phyloP scores from a whole-genome alignment of 23 tunicate genomes.

The Ascidia mentula region DNA sequence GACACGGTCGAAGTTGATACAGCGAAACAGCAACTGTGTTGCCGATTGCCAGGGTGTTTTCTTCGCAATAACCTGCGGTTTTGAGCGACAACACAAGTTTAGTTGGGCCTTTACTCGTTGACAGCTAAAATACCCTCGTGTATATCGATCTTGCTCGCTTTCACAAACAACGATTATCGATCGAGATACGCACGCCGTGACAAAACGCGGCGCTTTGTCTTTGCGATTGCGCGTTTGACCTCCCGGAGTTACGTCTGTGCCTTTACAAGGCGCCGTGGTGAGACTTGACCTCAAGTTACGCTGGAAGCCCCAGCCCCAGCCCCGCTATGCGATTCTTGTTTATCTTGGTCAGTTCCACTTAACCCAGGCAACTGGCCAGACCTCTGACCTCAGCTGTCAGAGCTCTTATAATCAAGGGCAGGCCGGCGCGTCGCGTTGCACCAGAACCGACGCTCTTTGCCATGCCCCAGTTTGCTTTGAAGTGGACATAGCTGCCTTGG shows the following conservation, averaged over 20 bases:
- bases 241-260: slow-evolving; percentile 4
- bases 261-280: background rate
- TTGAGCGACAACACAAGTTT: slow-evolving; percentile 4
- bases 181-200: slow-evolving; percentile 12
- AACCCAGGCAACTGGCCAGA: background rate
- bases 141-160: slow-evolving; percentile 11
- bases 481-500: slow-evolving; percentile 8
- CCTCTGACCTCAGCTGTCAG: slow-evolving; percentile 4
- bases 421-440: background rate
- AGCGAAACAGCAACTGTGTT: slow-evolving; percentile 6
- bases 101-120: slow-evolving; percentile 1
- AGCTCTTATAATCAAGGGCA: background rate
- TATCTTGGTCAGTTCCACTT: slow-evolving; percentile 7
- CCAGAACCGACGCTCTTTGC: background rate
- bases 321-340: background rate
- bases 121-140: slow-evolving; percentile 7
- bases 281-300: background rate
- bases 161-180: slow-evolving; percentile 6
- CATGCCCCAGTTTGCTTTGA: background rate
- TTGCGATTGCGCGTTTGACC: slow-evolving; percentile 7
- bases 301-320: background rate
- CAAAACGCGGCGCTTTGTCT: background rate
- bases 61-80: background rate
- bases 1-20: slow-evolving; percentile 9
- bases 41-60: background rate